Conservation (phyloP, 2,888 invertebrate species). For the Andrena marginata region DNA sequence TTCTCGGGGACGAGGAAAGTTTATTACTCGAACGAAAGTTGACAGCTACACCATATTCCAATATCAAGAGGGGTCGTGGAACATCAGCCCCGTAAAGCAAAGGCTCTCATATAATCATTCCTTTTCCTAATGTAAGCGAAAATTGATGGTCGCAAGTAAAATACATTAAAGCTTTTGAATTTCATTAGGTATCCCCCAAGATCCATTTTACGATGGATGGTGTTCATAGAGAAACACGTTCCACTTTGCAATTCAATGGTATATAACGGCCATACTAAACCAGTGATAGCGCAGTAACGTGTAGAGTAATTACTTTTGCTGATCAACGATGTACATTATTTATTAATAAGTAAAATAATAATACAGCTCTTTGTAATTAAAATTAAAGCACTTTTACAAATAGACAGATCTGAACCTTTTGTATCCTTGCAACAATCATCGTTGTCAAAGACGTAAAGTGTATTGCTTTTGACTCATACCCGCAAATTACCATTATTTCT, state of each 20-base stretch:
- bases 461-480: not conserved
- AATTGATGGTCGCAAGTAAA: constrained; percentile 68
- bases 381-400: too few species aligned
- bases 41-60: constrained; percentile 71
- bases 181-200: constrained; percentile 43
- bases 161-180: constrained; percentile 64
- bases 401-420: too few species aligned
- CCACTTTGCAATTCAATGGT: constrained; percentile 31
- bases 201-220: constrained; percentile 33
- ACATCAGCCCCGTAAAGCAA: constrained; percentile 38
- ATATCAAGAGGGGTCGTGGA: constrained; percentile 66
- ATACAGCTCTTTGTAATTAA: too few species aligned
- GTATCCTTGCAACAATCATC: too few species aligned
- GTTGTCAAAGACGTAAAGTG: too few species aligned
- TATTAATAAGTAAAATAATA: not conserved
- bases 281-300: not conserved
- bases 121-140: constrained; percentile 44
- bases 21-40: constrained; percentile 68
- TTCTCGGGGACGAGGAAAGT: constrained; percentile 54
- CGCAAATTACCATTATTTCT: not conserved
- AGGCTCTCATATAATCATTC: constrained; percentile 44
- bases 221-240: constrained; percentile 39
- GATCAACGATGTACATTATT: not conserved
- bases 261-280: constrained; percentile 5
- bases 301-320: not conserved